Percentiles rank a stretch among this genome's conserved stretches.
phyloP scores from a whole-genome alignment of 2,797 vertebrate species.

The Monodelphis domestica region DNA sequence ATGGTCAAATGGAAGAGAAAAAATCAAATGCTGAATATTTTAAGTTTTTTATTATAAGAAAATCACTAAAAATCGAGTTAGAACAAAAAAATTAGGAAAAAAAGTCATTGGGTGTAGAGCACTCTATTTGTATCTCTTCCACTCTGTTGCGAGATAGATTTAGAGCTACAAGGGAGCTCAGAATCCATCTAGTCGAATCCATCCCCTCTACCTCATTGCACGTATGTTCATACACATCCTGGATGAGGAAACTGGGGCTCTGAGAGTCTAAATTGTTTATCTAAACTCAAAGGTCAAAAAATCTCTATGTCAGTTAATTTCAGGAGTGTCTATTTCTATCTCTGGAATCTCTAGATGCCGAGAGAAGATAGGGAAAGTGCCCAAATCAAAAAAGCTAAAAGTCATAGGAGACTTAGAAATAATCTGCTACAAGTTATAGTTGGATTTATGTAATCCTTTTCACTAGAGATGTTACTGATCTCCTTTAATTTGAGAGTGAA shows the following conservation, averaged over 20 bases:
- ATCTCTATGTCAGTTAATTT: background rate
- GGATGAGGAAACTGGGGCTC: background rate
- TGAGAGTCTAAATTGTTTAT: background rate
- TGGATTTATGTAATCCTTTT: background rate
- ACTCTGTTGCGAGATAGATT: background rate
- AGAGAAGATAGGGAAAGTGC: background rate
- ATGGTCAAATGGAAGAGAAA: conserved; percentile 36
- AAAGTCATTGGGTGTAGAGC: background rate
- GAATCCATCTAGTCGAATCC: background rate
- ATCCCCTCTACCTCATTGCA: background rate
- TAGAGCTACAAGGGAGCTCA: background rate
- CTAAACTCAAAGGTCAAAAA: background rate
- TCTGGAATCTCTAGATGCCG: background rate
- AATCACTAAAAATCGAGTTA: background rate
- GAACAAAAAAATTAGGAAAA: background rate
- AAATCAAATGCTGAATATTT: conserved; percentile 52
- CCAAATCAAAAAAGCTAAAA: background rate
- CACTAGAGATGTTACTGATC: background rate
- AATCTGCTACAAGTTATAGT: background rate
- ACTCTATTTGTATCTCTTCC: background rate
- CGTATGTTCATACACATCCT: background rate
- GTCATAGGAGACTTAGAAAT: background rate
- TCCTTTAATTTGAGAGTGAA: background rate
- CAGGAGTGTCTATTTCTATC: background rate
- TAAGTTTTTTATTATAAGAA: conserved; percentile 62